phyloP scores from a whole-genome alignment of 1,140 invertebrate genomes.

The Apolygus lucorum region DNA sequence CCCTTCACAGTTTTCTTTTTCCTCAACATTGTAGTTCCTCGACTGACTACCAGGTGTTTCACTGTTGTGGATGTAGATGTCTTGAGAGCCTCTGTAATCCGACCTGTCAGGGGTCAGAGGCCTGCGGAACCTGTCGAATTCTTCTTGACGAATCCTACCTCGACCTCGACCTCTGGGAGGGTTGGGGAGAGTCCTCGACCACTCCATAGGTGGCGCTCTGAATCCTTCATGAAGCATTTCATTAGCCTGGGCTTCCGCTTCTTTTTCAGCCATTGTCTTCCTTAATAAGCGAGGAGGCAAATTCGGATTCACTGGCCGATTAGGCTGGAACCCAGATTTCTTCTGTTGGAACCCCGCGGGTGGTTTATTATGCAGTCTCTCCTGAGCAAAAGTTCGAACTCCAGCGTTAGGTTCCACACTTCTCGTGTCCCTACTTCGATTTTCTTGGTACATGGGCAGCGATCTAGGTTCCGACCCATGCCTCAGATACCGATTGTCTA shows the following conservation, averaged over 20 bases:
- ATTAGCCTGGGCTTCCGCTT: background rate
- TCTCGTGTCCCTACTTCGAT: background rate
- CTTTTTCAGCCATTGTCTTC: background rate
- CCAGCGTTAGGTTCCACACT: background rate
- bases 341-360: background rate
- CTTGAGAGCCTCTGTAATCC: too few species aligned
- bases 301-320: background rate
- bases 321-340: background rate
- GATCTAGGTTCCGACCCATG: background rate
- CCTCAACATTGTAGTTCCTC: background rate
- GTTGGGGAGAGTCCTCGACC: background rate
- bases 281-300: background rate
- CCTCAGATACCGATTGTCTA: background rate
- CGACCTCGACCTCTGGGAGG: background rate
- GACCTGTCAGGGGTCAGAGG: background rate
- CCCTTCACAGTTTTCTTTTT: background rate
- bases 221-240: background rate
- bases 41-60: background rate
- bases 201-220: background rate
- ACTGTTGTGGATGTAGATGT: background rate
- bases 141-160: background rate
- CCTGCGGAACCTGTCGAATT: background rate
- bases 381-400: background rate
- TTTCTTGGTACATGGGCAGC: background rate
- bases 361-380: background rate